Conservation (phyloP, 2,888 invertebrate genomes). For the Oligia latruncula region DNA sequence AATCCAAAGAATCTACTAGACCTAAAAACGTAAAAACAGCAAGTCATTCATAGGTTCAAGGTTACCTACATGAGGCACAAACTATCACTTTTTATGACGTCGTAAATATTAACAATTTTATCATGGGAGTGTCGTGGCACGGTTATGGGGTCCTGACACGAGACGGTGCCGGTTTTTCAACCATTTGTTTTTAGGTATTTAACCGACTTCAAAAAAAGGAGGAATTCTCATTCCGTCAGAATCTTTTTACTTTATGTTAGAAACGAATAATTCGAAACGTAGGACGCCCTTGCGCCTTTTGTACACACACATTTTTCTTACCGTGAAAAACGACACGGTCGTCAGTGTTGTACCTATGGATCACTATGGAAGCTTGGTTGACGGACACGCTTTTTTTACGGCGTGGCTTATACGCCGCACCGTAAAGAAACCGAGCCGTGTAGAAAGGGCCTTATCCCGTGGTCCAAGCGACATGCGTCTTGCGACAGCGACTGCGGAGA, state of each 20-base stretch:
- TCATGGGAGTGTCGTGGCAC: conserved; percentile 55
- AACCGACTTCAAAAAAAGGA: not conserved
- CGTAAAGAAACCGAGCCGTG: no score
- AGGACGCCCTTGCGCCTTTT: not conserved
- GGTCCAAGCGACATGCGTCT: not conserved
- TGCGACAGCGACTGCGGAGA: not conserved
- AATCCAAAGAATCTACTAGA: not conserved
- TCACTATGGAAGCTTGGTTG: not conserved
- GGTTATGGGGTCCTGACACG: conserved; percentile 55
- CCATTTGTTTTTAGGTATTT: conserved; percentile 28
- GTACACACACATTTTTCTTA: not conserved
- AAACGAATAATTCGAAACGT: not conserved
- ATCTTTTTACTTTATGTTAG: not conserved
- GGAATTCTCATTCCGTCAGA: no score
- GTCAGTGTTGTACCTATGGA: not conserved
- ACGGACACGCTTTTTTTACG: not conserved
- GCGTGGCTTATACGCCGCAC: not conserved
- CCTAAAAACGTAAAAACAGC: conserved; percentile 23
- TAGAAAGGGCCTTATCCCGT: not conserved
- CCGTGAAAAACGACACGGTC: not conserved
- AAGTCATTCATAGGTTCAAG: conserved; percentile 33
- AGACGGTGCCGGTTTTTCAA: conserved; percentile 25
- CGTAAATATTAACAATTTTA: conserved; percentile 58
- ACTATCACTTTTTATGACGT: conserved; percentile 51
- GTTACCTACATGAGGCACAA: conserved; percentile 33